Conservation (phyloP, 2,888 invertebrate species). For the Phengaris arion region DNA sequence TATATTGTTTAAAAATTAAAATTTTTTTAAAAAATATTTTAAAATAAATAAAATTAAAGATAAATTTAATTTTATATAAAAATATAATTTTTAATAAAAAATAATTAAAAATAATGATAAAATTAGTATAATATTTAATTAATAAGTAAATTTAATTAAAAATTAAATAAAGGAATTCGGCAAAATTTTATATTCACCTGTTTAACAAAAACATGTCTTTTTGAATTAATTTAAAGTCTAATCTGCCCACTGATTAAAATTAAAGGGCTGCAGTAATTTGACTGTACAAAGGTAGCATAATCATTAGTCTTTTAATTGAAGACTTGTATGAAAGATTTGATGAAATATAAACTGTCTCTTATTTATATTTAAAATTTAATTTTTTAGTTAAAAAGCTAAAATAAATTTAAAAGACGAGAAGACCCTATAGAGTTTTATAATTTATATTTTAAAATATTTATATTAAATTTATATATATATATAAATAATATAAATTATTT, state of each 20-base stretch:
- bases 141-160: slow-evolving; percentile 38
- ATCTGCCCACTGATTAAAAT: slow-evolving; percentile 85
- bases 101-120: slow-evolving; percentile 77
- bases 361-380: slow-evolving; percentile 64
- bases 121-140: slow-evolving; percentile 74
- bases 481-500: slow-evolving; percentile 69
- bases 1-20: slow-evolving; percentile 78
- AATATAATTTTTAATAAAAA: slow-evolving; percentile 63
- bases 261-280: slow-evolving; percentile 86
- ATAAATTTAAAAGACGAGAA: slow-evolving; percentile 85
- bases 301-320: slow-evolving; percentile 84
- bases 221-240: slow-evolving; percentile 58
- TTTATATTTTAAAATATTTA: slow-evolving; percentile 61
- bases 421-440: slow-evolving; percentile 87
- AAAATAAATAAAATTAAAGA: slow-evolving; percentile 50
- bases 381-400: slow-evolving; percentile 82
- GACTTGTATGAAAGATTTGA: slow-evolving; percentile 88
- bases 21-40: slow-evolving; percentile 72
- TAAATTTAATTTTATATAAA: slow-evolving; percentile 68
- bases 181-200: slow-evolving; percentile 83
- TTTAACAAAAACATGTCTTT: slow-evolving; percentile 90
- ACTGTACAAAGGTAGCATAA: slow-evolving; percentile 44
- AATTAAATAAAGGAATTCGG: slow-evolving; percentile 88
- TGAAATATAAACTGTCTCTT: slow-evolving; percentile 81
- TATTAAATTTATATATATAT: slow-evolving; percentile 49